Evolutionary conservation across 2,888 invertebrate species (phyloP), one percentile per base, ranked within the genome.

Genomic region (Plutella xylostella): DNA sequence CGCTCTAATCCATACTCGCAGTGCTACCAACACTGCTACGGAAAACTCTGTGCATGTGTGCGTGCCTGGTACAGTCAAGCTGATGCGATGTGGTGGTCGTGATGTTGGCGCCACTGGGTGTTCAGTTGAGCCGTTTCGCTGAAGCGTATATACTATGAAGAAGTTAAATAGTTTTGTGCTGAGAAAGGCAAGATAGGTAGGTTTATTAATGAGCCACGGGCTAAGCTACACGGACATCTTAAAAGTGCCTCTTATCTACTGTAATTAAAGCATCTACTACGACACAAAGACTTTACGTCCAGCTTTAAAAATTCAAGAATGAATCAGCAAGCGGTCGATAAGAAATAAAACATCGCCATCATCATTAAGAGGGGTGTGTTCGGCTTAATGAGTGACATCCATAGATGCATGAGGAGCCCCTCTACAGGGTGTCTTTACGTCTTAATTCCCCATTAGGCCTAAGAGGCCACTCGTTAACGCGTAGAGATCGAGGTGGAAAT

Each of bases 401-500:
- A 73, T 68, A 68, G 65, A 74, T 68, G 67, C 72, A 73, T 70
- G 74, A 75, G 41, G 17, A 31, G 30, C 18, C 42, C 41, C 20
- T 38, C 25, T 15, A 31, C 45, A 38, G 40, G 39, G 30, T 42
- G 44, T 50, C 75, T 75, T 72, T 68, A 78, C 69, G 73, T 76
- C 78, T 78, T 74, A 74, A 80, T 80, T 72, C 65, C 58, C 66
- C 71, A 73, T 74, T 72, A 75, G 60, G 55, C 42, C 22, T 34
- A 21, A 34, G 43, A 38, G 39, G n/a, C 25, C 7, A 31, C 35
- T 48, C 48, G 45, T 48, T 48, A 48, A 42, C 45, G 42, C 19
- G n/a, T n/a, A n/a, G 33, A 15, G 33, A 14, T 33, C 15, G 15
- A 33, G 15, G 33, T 30, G 14, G n/a, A 30, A 28, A 30, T 14